Percentiles rank a stretch among this genome's conserved stretches.
These are phyloP conservation scores for Drosophila diplacantha DNA, from an alignment of 2,888 invertebrate species.

Conservation along the genomic window DNA sequence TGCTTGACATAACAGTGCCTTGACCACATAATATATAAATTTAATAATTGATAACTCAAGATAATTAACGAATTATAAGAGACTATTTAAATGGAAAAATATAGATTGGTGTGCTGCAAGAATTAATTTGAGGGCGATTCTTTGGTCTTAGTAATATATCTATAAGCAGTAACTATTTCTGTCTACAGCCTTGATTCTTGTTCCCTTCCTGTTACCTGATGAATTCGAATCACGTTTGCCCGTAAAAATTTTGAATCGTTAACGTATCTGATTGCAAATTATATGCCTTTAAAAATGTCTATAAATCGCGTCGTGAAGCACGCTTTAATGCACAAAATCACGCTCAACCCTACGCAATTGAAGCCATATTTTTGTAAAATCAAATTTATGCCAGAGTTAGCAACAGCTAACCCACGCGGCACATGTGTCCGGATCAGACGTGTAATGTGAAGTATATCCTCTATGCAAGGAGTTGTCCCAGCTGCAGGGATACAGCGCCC, in stretches of 20 bases:
- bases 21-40: not conserved
- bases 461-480: constrained; percentile 3
- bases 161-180: no score
- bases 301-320: not conserved
- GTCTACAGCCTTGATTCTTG: not conserved
- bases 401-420: constrained; percentile 12
- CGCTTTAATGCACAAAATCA: constrained; percentile 30
- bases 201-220: not conserved
- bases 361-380: constrained; percentile 37
- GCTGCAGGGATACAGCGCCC: not conserved
- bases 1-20: not conserved
- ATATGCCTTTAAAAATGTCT: not conserved
- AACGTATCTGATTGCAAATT: not conserved
- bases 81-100: not conserved
- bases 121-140: not conserved
- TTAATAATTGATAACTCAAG: not conserved
- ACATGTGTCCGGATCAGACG: constrained; percentile 30
- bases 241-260: not conserved
- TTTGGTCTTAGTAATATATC: not conserved
- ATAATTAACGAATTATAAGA: not conserved
- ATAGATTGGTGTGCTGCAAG: not conserved
- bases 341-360: constrained; percentile 35
- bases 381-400: constrained; percentile 39
- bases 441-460: constrained; percentile 33
- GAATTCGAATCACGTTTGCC: not conserved